Base-by-base conservation (phyloP, 2,888 invertebrate genomes). In the Zaprionus obscuricornis region DNA sequence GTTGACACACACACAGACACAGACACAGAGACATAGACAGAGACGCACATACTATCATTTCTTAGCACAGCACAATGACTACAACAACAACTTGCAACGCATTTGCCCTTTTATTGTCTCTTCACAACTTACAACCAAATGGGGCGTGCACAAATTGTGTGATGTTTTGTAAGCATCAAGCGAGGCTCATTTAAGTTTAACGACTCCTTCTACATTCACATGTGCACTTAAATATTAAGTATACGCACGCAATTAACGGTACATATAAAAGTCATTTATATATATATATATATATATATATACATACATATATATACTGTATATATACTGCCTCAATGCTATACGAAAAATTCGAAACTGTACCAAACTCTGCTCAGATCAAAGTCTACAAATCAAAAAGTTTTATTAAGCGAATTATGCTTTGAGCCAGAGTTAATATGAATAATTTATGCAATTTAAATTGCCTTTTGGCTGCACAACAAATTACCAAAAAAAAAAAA, bases 81-180 rank as follows among this genome's bases (percentile, higher is more conserved):
- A 36, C 46, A 52, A 37, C 37, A 29, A 27, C 27, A n/a, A n/a
- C n/a, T n/a, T n/a, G n/a, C n/a, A n/a, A n/a, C 43, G 20, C 14
- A 17, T 13, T 14, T 16, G 27, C 16, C 11, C n/a, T 33, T 6
- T 45, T 6, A 8, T 1, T 26, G 37, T n/a, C 10, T 42, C 10
- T 17, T 8, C 5, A 4, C n/a, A 33, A 31, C 29, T 40, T 47
- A 45, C 31, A 50, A 27, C n/a, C 45, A 72, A 79, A 83, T 79
- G 75, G 66, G 26, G 66, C 60, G 66, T 68, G 51, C 16, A 26
- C 16, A 50, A 82, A 82, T 79, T 85, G 85, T 43, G 62, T 40
- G 64, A 74, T 79, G 72, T 66, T 45, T 79, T 66, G 71, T 78
- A 49, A 79, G 59, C 46, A 54, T 45, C 36, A 29, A 37, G 34